These are phyloP conservation scores for Perca schrenkii DNA, from an alignment of 2,113 vertebrate genomes.

Conservation along the genomic window DNA sequence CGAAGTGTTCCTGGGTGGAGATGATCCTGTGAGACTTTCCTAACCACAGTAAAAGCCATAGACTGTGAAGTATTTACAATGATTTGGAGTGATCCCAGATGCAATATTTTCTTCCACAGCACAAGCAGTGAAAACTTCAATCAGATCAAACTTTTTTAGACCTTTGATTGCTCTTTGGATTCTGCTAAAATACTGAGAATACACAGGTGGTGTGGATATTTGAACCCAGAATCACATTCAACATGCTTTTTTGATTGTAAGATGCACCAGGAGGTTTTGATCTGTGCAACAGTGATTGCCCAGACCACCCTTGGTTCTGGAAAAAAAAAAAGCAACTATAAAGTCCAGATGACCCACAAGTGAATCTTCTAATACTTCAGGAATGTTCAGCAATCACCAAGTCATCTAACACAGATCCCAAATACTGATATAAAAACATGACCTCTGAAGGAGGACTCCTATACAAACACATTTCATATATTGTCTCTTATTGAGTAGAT, in stretches of 20 bases:
- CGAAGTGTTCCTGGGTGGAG: constrained; percentile 15
- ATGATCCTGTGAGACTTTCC: constrained; percentile 15
- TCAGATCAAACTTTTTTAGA: constrained; percentile 13
- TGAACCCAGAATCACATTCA: constrained; percentile 46
- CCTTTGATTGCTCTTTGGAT: constrained; percentile 18
- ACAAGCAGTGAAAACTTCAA: constrained; percentile 35
- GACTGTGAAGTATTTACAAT: constrained; percentile 26
- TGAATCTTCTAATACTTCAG: constrained; percentile 79
- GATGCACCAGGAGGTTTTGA: constrained; percentile 67
- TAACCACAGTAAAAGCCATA: constrained; percentile 28
- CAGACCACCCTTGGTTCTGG: constrained; percentile 72
- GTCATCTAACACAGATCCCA: constrained; percentile 68
- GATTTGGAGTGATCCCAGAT: constrained; percentile 16
- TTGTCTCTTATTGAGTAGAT: constrained; percentile 20
- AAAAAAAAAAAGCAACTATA: constrained; percentile 56
- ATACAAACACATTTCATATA: constrained; percentile 45
- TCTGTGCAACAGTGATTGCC: constrained; percentile 64
- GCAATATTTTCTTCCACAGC: neutral
- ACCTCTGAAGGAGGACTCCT: constrained; percentile 30
- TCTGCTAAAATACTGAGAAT: constrained; percentile 17
- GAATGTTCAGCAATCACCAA: constrained; percentile 76
- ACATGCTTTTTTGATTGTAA: constrained; percentile 48
- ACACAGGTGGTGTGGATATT: constrained; percentile 7
- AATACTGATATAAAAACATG: constrained; percentile 59
- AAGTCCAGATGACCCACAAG: constrained; percentile 77